Percentiles rank a stretch among this genome's conserved stretches.
phyloP scores from a whole-genome alignment of 2,797 vertebrate genomes.

The Lepus townsendii region DNA sequence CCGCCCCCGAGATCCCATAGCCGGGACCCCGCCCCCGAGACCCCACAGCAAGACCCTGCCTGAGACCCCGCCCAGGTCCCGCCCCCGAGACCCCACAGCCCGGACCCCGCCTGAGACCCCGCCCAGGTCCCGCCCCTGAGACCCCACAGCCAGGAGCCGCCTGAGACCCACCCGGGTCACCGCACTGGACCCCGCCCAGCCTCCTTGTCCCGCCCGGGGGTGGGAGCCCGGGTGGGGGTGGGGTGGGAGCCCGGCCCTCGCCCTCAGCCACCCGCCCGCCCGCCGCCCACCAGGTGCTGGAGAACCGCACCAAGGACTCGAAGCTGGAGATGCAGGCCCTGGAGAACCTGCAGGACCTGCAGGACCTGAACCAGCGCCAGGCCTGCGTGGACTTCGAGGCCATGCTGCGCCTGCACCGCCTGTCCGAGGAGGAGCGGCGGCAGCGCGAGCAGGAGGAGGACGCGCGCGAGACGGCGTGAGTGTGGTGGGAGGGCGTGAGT shows the following conservation, averaged over 20 bases:
- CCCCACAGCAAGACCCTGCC: too few species aligned
- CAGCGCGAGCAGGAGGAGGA: conserved; percentile 94
- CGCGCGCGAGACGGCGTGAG: conserved; percentile 94
- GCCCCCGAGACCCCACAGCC: too few species aligned
- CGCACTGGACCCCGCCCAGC: too few species aligned
- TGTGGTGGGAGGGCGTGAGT: conserved; percentile 88
- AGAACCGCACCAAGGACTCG: conserved; percentile 98
- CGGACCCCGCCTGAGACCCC: too few species aligned
- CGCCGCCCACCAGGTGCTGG: conserved; percentile 91
- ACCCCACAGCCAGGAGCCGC: too few species aligned
- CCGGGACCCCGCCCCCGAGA: too few species aligned
- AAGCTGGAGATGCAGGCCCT: conserved; percentile 99
- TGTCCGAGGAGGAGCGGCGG: conserved; percentile 91
- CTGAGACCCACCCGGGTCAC: too few species aligned
- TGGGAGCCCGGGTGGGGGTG: too few species aligned
- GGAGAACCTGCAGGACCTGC: conserved; percentile 98
- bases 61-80: too few species aligned
- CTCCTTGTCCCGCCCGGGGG: neutral
- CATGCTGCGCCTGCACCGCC: conserved; percentile 94
- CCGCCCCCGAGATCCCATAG: too few species aligned
- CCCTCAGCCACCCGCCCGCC: neutral
- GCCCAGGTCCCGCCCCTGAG: too few species aligned
- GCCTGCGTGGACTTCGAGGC: conserved; percentile 97
- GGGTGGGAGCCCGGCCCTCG: too few species aligned
- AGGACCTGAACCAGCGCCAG: conserved; percentile 98